phyloP scores from a whole-genome alignment of 2,797 vertebrate species.

The Semotilus atromaculatus region DNA sequence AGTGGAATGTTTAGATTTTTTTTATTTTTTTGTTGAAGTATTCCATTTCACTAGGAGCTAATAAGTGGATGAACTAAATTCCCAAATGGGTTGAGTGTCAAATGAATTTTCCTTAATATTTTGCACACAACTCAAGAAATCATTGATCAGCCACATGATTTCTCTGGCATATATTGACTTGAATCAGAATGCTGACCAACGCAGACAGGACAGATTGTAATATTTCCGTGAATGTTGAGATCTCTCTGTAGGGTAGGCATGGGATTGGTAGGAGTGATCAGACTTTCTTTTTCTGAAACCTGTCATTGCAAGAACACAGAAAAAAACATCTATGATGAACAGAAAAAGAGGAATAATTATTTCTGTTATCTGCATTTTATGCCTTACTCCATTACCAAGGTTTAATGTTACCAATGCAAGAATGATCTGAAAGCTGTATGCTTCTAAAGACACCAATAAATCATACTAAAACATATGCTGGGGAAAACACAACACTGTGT shows the following conservation, averaged over 20 bases:
- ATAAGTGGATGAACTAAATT: slow-evolving; percentile 36
- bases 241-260: slow-evolving; percentile 38
- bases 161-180: slow-evolving; percentile 53
- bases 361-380: slow-evolving; percentile 68
- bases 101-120: slow-evolving; percentile 54
- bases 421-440: slow-evolving; percentile 62
- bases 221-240: slow-evolving; percentile 67
- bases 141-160: slow-evolving; percentile 53
- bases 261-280: slow-evolving; percentile 42
- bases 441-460: slow-evolving; percentile 61
- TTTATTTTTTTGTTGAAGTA: slow-evolving; percentile 32
- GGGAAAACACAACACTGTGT: slow-evolving; percentile 69
- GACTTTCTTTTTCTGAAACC: slow-evolving; percentile 51
- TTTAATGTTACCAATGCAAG: slow-evolving; percentile 64
- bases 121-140: slow-evolving; percentile 64
- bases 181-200: slow-evolving; percentile 54
- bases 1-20: slow-evolving; percentile 46
- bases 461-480: slow-evolving; percentile 54
- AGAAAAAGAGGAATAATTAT: slow-evolving; percentile 42
- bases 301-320: slow-evolving; percentile 37
- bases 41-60: slow-evolving; percentile 22
- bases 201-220: slow-evolving; percentile 66
- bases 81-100: slow-evolving; percentile 16
- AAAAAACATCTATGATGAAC: slow-evolving; percentile 44
- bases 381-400: slow-evolving; percentile 73